phyloP scores from a whole-genome alignment of 2,888 invertebrate species.

The Dorcus parallelipipedus region DNA sequence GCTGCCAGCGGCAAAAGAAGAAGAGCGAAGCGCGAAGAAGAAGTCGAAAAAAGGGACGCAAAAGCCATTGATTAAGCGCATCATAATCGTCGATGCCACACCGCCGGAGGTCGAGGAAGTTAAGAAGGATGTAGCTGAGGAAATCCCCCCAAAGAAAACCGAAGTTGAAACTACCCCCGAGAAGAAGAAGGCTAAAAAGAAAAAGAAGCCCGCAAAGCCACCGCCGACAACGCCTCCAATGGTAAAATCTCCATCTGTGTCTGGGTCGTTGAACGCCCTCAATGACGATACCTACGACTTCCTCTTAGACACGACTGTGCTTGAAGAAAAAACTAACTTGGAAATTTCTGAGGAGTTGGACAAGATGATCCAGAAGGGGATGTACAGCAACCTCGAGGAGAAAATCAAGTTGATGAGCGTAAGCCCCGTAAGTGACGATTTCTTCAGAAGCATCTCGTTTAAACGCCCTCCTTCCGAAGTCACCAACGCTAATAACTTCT shows the following conservation, averaged over 20 bases:
- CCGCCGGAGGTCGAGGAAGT: not conserved
- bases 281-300: conserved; percentile 41
- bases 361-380: conserved; percentile 45
- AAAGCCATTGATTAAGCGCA: conserved; percentile 8
- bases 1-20: conserved; percentile 16
- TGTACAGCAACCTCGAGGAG: conserved; percentile 44
- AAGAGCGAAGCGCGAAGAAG: conserved; percentile 10
- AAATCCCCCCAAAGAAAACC: conserved; percentile 10
- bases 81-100: conserved; percentile 12
- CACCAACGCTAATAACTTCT: conserved; percentile 34
- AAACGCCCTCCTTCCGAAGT: conserved; percentile 29
- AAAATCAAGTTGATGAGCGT: conserved; percentile 43
- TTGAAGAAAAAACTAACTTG: conserved; percentile 42
- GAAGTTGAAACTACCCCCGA: not conserved
- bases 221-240: not conserved
- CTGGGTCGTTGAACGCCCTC: conserved; percentile 30
- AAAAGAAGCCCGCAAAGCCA: conserved; percentile 29
- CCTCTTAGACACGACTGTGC: conserved; percentile 31
- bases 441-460: conserved; percentile 40
- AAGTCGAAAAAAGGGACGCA: conserved; percentile 11
- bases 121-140: conserved; percentile 9
- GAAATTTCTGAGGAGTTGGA: conserved; percentile 47
- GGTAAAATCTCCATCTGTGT: conserved; percentile 19
- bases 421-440: conserved; percentile 32
- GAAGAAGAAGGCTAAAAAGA: conserved; percentile 32